Conservation (phyloP, 1,140 invertebrate genomes). For the Pogonognathellus flavescens region DNA sequence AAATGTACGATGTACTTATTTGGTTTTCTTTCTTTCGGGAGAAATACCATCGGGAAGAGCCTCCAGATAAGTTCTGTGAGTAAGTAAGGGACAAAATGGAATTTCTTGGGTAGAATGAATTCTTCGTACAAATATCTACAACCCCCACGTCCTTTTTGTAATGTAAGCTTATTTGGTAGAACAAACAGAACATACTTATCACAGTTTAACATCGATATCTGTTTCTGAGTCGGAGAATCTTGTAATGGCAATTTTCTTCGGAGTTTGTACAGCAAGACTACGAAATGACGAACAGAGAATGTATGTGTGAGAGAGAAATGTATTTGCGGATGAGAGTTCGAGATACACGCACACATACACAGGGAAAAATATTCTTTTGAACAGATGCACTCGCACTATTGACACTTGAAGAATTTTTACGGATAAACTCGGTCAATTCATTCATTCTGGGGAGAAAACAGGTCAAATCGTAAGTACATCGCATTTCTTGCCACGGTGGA, state of each 20-base stretch:
- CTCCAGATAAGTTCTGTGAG: constrained; percentile 1
- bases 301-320: not conserved
- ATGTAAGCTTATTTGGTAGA: constrained; percentile 35
- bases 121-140: constrained; percentile 6
- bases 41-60: not conserved
- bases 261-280: not conserved
- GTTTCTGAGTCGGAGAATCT: constrained; percentile 42
- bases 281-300: constrained; percentile 16
- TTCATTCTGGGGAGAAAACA: not conserved
- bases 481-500: not conserved
- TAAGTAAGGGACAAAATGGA: constrained; percentile 11
- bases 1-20: not conserved
- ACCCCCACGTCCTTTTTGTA: constrained; percentile 16
- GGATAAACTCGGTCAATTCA: constrained; percentile 3
- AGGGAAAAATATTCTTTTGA: constrained; percentile 23
- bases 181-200: constrained; percentile 43
- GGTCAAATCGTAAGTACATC: not conserved
- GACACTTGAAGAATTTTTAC: not conserved
- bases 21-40: not conserved
- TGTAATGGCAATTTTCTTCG: not conserved
- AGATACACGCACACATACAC: not conserved
- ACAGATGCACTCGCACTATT: constrained; percentile 12
- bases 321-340: not conserved
- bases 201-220: constrained; percentile 50
- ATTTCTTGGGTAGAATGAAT: not conserved